Percentiles rank a stretch among this genome's conserved stretches.
These are phyloP conservation scores for Siderastrea radians DNA, from an alignment of 92 coral and sea anemone genomes.

Conservation along the genomic window DNA sequence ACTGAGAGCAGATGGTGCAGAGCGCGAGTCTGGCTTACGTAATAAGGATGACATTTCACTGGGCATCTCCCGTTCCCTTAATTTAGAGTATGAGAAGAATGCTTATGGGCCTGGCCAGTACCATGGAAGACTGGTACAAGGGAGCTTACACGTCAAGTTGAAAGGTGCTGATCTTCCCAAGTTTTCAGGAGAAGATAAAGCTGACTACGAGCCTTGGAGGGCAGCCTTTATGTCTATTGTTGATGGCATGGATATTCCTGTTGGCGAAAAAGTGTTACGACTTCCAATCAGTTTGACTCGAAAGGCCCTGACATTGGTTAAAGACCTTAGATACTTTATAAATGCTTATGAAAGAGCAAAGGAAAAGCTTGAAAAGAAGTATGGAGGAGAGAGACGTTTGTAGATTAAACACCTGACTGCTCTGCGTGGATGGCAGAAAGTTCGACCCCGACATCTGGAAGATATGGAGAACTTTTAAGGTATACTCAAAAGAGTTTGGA, in stretches of 20 bases:
- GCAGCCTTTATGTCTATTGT: conserved; percentile 55
- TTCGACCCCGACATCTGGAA: conserved; percentile 35
- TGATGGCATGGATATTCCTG: conserved; percentile 42
- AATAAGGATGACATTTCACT: neutral
- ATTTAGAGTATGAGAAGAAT: conserved; percentile 5
- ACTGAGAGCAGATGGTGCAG: conserved; percentile 44
- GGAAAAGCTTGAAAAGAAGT: conserved; percentile 39
- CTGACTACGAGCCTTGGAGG: conserved; percentile 65
- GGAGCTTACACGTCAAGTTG: conserved; percentile 42
- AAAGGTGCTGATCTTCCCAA: conserved; percentile 64
- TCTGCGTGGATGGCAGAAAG: conserved; percentile 46
- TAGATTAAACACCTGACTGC: conserved; percentile 57
- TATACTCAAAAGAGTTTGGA: conserved; percentile 43
- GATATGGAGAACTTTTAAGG: conserved; percentile 61
- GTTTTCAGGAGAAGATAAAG: conserved; percentile 61
- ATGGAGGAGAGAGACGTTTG: conserved; percentile 55
- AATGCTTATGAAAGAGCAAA: conserved; percentile 59
- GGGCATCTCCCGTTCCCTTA: conserved; percentile 1
- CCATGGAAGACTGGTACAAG: conserved; percentile 17
- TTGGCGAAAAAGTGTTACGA: neutral
- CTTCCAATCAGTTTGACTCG: conserved; percentile 53
- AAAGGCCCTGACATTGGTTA: conserved; percentile 52
- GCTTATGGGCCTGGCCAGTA: conserved; percentile 10
- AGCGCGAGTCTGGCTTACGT: neutral
- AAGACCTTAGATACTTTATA: conserved; percentile 55